phyloP scores from a whole-genome alignment of 1,140 invertebrate species.

The Brachionus rotundiformis region DNA sequence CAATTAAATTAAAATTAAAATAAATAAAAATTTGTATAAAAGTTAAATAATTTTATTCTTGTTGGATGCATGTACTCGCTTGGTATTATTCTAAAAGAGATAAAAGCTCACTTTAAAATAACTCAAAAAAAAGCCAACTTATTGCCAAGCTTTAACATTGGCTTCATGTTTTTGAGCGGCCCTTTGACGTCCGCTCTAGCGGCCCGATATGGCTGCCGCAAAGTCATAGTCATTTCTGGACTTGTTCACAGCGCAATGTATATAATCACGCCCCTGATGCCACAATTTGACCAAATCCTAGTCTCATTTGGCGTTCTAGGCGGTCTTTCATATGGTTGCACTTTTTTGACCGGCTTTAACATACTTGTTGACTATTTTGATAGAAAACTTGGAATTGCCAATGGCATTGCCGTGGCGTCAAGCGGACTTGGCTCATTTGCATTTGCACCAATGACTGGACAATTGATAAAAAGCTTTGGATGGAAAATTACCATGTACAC shows the following conservation, averaged over 20 bases:
- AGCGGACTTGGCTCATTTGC: slow-evolving; percentile 20
- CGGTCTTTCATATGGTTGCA: slow-evolving; percentile 66
- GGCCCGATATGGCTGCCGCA: slow-evolving; percentile 82
- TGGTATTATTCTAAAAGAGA: slow-evolving; percentile 17
- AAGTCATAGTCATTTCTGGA: slow-evolving; percentile 80
- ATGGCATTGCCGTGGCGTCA: slow-evolving; percentile 73
- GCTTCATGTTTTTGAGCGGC: slow-evolving; percentile 11
- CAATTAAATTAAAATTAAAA: too few species aligned
- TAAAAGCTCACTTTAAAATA: slow-evolving; percentile 12
- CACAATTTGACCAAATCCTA: slow-evolving; percentile 76
- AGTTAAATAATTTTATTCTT: slow-evolving; percentile 37
- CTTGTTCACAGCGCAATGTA: slow-evolving; percentile 77
- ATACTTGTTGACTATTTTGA: slow-evolving; percentile 90
- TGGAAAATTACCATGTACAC: slow-evolving; percentile 16
- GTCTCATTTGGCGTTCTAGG: slow-evolving; percentile 81
- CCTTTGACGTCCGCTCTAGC: slow-evolving; percentile 84
- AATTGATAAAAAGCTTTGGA: slow-evolving; percentile 1
- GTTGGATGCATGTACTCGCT: slow-evolving; percentile 42
- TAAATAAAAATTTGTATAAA: background rate
- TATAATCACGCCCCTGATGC: slow-evolving; percentile 75
- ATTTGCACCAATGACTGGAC: background rate
- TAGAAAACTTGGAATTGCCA: slow-evolving; percentile 82
- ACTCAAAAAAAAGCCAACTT: slow-evolving; percentile 18
- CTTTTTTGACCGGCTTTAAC: slow-evolving; percentile 71
- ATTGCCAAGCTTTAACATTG: slow-evolving; percentile 24